These are phyloP conservation scores for Ellobius talpinus DNA, from an alignment of 2,113 vertebrate species.

Conservation along the genomic window DNA sequence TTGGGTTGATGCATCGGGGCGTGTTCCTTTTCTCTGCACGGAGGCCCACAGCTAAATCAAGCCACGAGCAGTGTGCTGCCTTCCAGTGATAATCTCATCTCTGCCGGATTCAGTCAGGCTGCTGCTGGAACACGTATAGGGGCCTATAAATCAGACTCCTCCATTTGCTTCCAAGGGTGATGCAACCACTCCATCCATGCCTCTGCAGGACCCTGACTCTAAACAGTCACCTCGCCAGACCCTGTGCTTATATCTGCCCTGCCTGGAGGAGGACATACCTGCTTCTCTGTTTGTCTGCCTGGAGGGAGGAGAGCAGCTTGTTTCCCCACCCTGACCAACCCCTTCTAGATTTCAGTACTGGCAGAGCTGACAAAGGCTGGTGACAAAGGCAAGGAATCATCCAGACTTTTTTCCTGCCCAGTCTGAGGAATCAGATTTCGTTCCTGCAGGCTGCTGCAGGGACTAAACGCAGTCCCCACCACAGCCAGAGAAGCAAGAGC, in stretches of 20 bases:
- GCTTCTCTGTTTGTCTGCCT: neutral
- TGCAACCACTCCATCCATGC: accelerated
- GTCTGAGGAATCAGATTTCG: neutral
- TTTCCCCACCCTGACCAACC: neutral
- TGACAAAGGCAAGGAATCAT: neutral
- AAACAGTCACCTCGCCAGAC: neutral
- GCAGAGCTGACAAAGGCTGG: neutral
- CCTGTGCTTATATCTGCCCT: neutral
- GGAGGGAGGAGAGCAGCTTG: neutral
- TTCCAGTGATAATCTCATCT: accelerated
- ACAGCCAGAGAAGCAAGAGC: neutral
- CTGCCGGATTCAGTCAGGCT: neutral
- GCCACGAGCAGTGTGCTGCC: neutral
- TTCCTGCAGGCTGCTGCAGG: neutral
- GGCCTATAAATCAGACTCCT: neutral
- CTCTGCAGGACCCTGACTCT: neutral
- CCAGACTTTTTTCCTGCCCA: neutral
- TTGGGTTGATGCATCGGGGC: accelerated
- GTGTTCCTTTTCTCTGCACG: neutral
- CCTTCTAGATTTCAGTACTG: accelerated
- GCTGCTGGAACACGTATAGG: accelerated
- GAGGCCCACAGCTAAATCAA: slow-evolving; percentile 3
- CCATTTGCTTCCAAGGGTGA: neutral
- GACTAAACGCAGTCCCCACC: neutral
- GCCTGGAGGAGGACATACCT: neutral